Evolutionary conservation across 2,113 vertebrate species (phyloP).

Genomic region (Paracanthobrama guichenoti): DNA sequence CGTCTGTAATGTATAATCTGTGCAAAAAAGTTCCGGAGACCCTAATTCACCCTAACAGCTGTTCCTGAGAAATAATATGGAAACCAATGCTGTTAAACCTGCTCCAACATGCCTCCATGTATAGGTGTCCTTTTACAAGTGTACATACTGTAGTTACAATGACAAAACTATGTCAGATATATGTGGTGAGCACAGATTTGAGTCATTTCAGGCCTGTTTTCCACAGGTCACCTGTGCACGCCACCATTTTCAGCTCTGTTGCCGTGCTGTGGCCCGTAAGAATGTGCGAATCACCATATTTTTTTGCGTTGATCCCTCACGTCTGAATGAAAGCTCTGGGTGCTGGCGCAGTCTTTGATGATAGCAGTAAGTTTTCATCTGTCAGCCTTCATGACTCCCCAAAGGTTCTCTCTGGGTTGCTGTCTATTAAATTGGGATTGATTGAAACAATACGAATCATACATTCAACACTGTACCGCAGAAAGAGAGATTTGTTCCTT

Average conservation of each 20-base stretch:
- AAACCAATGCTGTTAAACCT: conserved; percentile 50
- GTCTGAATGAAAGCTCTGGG: conserved; percentile 60
- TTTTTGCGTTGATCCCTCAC: not conserved
- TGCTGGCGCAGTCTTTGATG: conserved; percentile 66
- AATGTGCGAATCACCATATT: not conserved
- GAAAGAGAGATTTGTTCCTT: conserved; percentile 30
- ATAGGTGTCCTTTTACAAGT: conserved; percentile 25
- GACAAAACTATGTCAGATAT: not conserved
- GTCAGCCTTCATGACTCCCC: conserved; percentile 75
- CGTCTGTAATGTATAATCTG: not conserved
- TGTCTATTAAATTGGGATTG: conserved; percentile 80
- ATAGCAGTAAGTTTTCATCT: conserved; percentile 75
- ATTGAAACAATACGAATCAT: conserved; percentile 73
- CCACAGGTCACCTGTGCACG: not conserved
- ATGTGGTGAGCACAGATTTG: not conserved
- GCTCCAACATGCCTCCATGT: conserved; percentile 31
- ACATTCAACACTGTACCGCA: conserved; percentile 56
- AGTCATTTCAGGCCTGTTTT: not conserved
- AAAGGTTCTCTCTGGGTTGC: conserved; percentile 73
- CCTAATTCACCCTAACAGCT: conserved; percentile 42
- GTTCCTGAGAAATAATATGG: conserved; percentile 54
- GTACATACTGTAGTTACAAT: conserved; percentile 5
- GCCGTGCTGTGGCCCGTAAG: not conserved
- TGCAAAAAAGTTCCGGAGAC: not conserved
- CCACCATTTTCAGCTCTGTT: not conserved